These are phyloP conservation scores for Cryptoleucopteryx plumbea DNA, from an alignment of 2,113 vertebrate genomes.

Conservation along the genomic window DNA sequence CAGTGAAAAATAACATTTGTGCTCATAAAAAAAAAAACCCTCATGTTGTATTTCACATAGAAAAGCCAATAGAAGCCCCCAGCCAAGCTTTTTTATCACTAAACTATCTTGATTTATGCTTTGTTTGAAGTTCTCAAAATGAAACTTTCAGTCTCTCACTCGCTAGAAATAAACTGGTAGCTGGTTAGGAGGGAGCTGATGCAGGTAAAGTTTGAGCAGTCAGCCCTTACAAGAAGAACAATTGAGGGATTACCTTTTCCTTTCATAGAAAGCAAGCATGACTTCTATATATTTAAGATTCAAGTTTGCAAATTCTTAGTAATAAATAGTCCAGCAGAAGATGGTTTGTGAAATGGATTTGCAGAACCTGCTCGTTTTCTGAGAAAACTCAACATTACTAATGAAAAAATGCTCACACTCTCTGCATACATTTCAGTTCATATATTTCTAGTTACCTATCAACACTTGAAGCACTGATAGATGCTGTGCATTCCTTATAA, in stretches of 20 bases:
- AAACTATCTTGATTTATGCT: constrained; percentile 46
- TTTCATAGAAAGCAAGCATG: not conserved
- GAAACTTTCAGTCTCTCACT: constrained; percentile 11
- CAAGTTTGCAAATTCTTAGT: not conserved
- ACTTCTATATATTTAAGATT: not conserved
- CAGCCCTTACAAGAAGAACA: not conserved
- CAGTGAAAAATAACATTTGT: constrained; percentile 48
- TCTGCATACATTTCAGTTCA: not conserved
- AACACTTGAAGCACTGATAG: not conserved
- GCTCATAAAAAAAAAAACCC: not conserved
- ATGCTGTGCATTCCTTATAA: not conserved
- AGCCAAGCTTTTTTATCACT: constrained; percentile 41
- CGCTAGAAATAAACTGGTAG: not conserved
- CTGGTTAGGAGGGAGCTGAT: not conserved
- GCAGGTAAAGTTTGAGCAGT: not conserved
- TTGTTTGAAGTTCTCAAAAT: constrained; percentile 47
- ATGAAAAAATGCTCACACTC: not conserved
- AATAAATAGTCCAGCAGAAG: not conserved
- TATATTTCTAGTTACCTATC: not conserved
- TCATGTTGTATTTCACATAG: not conserved
- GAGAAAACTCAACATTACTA: not conserved
- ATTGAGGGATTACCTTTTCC: not conserved
- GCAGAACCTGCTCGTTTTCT: not conserved
- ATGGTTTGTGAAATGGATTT: not conserved
- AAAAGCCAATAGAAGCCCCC: constrained; percentile 8